Percentiles rank a stretch among this genome's conserved stretches.
These are phyloP conservation scores for Scaptomyza flava DNA, from an alignment of 2,888 invertebrate species.

Conservation along the genomic window DNA sequence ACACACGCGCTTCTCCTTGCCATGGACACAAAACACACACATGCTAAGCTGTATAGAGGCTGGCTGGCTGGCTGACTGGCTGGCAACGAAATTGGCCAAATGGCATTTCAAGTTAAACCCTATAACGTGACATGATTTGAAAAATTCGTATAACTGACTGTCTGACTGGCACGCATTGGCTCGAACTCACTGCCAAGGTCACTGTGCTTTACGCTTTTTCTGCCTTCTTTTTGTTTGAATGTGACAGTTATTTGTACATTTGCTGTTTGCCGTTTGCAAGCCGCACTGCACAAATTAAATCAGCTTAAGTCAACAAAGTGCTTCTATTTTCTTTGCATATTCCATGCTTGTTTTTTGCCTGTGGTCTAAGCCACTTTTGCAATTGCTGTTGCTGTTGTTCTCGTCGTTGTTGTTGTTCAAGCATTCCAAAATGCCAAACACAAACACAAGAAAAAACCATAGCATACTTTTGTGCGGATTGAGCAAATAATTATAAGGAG, in stretches of 20 bases:
- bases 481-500: constrained; percentile 66
- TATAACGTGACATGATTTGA: constrained; percentile 71
- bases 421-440: constrained; percentile 27
- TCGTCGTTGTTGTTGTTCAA: constrained; percentile 1
- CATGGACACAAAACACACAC: background rate
- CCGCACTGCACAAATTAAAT: constrained; percentile 51
- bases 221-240: constrained; percentile 2
- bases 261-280: constrained; percentile 5
- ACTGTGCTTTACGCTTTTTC: background rate
- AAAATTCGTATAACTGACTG: constrained; percentile 24
- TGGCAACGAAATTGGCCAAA: constrained; percentile 70
- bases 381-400: constrained; percentile 1
- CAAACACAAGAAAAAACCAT: constrained; percentile 2
- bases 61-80: background rate
- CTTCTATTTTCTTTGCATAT: constrained; percentile 8
- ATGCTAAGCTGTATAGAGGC: constrained; percentile 1
- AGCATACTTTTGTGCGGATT: constrained; percentile 68
- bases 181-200: background rate
- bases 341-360: constrained; percentile 2
- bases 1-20: background rate
- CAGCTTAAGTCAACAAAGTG: constrained; percentile 25
- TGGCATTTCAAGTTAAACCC: constrained; percentile 70
- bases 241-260: constrained; percentile 24
- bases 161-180: constrained; percentile 33
- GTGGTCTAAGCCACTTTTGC: constrained; percentile 1